Percentiles rank a stretch among this genome's conserved stretches.
These are phyloP conservation scores for Coenonympha arcania DNA, from an alignment of 2,888 invertebrate genomes.

Conservation along the genomic window DNA sequence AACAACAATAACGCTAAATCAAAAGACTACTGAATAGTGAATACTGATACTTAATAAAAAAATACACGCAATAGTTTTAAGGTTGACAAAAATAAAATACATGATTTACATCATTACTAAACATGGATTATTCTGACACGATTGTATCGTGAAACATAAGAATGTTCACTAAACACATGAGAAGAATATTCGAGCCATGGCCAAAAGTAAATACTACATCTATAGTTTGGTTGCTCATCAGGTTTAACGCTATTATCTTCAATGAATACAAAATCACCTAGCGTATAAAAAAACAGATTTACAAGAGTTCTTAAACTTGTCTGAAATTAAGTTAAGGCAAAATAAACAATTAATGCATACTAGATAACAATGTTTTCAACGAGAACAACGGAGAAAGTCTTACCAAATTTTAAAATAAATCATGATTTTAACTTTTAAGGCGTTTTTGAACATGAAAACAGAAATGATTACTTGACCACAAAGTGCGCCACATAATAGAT, in stretches of 20 bases:
- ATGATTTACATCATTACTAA: not conserved
- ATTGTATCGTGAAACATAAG: not conserved
- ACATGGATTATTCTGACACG: not conserved
- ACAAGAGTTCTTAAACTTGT: no score
- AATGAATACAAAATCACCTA: no score
- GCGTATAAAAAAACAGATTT: no score
- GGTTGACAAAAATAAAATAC: not conserved
- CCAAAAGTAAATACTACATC: not conserved
- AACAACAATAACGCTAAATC: slow-evolving; percentile 8
- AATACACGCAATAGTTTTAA: not conserved
- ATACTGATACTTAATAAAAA: not conserved
- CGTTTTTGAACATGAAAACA: no score
- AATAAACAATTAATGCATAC: no score
- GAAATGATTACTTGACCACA: not conserved
- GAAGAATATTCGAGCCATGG: not conserved
- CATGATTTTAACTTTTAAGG: no score
- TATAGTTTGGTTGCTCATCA: no score
- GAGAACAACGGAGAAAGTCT: no score
- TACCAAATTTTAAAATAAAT: no score
- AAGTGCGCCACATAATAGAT: not conserved
- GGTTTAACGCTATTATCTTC: no score
- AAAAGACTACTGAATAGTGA: not conserved
- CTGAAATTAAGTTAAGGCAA: no score
- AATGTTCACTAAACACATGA: not conserved
- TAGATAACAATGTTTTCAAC: no score